A percentile compares a stretch with the other conserved stretches of the same genome.
Conservation (phyloP, 2,888 invertebrate genomes). For the Gandaritis pyraliata region DNA sequence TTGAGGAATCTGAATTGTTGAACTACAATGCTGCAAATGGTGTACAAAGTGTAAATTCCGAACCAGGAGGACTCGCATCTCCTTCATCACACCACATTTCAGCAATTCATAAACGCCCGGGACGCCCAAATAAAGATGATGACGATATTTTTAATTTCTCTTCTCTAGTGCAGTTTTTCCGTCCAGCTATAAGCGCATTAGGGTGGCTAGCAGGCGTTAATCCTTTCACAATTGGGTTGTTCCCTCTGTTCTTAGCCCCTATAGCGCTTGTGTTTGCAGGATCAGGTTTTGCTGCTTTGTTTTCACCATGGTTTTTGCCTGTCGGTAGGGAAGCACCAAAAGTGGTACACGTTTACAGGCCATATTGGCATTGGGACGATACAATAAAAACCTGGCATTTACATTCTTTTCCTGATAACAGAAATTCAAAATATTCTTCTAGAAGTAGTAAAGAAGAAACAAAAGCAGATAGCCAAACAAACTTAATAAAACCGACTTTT, state of each 20-base stretch:
- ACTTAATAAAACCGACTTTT: constrained; percentile 48
- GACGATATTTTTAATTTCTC: constrained; percentile 80
- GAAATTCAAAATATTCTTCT: constrained; percentile 50
- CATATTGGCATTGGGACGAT: constrained; percentile 85
- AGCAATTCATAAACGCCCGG: constrained; percentile 57
- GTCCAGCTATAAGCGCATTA: constrained; percentile 79
- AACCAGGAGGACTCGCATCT: constrained; percentile 55
- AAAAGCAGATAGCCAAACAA: constrained; percentile 29
- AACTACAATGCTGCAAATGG: constrained; percentile 69
- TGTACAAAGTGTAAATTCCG: constrained; percentile 56
- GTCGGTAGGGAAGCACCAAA: constrained; percentile 71
- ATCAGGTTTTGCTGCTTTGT: constrained; percentile 84
- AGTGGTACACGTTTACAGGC: constrained; percentile 67
- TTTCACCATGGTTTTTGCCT: constrained; percentile 87
- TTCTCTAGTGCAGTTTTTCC: constrained; percentile 72
- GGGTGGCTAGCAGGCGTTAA: constrained; percentile 82
- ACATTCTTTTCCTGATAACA: constrained; percentile 66
- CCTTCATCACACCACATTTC: constrained; percentile 59
- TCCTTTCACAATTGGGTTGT: constrained; percentile 84
- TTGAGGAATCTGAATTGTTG: constrained; percentile 64
- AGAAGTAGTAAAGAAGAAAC: constrained; percentile 49
- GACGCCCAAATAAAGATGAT: constrained; percentile 63
- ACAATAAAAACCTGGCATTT: constrained; percentile 82
- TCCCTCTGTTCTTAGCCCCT: constrained; percentile 86
- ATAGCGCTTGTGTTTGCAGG: constrained; percentile 86